Conservation (phyloP, 2,888 invertebrate genomes). For the Drosophila anomelani region DNA sequence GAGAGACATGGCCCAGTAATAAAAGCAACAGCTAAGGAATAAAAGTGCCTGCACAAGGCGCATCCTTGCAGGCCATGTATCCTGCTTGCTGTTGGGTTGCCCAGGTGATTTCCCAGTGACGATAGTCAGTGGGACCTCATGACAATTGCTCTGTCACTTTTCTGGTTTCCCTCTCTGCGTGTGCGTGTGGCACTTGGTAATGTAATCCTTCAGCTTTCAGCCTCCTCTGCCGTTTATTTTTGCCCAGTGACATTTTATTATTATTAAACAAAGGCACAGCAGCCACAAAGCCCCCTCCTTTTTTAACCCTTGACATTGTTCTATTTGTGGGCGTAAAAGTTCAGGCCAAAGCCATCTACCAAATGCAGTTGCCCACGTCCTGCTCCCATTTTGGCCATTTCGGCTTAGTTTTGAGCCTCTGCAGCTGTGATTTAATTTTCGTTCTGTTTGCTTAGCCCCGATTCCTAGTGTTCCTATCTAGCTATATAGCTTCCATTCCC, state of each 20-base stretch:
- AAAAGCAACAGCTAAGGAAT: conserved; percentile 40
- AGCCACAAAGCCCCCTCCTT: not conserved
- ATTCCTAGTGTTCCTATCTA: conserved; percentile 2
- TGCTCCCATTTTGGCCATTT: not conserved
- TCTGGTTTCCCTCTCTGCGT: conserved; percentile 9
- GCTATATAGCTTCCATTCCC: not conserved
- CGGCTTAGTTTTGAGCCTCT: conserved; percentile 50
- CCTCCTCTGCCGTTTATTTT: conserved; percentile 41
- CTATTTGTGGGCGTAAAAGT: conserved; percentile 50
- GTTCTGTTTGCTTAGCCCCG: conserved; percentile 52
- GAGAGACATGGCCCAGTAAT: conserved; percentile 35
- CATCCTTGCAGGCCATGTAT: conserved; percentile 35
- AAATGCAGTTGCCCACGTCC: conserved; percentile 4
- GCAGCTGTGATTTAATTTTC: conserved; percentile 59
- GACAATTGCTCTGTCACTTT: conserved; percentile 57
- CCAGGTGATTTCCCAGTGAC: conserved; percentile 68
- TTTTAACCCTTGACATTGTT: conserved; percentile 64
- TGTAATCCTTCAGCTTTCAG: conserved; percentile 53
- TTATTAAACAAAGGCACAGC: conserved; percentile 64
- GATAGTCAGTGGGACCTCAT: conserved; percentile 56
- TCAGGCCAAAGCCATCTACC: conserved; percentile 33
- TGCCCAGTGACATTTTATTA: conserved; percentile 58
- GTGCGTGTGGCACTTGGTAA: conserved; percentile 54
- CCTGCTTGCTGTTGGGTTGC: conserved; percentile 45
- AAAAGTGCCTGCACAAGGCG: conserved; percentile 53